phyloP scores from a whole-genome alignment of 2,797 vertebrate species.

The Peromyscus eremicus region DNA sequence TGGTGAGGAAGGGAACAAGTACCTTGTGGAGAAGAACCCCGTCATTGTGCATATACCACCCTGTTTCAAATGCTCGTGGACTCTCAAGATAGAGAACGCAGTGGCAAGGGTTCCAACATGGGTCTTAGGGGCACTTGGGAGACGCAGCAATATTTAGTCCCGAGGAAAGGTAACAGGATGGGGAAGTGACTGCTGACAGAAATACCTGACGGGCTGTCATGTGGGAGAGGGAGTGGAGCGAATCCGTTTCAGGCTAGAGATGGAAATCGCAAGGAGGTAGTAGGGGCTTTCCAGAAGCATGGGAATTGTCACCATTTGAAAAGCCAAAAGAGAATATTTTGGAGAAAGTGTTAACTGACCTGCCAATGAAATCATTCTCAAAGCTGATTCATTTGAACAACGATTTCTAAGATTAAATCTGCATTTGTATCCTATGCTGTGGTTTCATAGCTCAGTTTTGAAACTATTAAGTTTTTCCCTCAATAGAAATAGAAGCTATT shows the following conservation, averaged over 20 bases:
- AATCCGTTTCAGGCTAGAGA: background rate
- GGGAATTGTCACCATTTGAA: background rate
- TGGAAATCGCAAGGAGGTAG: background rate
- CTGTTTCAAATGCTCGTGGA: background rate
- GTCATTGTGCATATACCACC: background rate
- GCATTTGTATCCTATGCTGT: background rate
- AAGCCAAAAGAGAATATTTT: background rate
- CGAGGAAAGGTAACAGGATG: background rate
- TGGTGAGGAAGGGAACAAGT: background rate
- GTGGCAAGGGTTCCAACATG: background rate
- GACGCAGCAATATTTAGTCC: background rate
- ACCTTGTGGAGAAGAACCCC: background rate
- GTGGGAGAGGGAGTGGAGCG: constrained; percentile 7
- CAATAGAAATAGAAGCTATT: too few species aligned
- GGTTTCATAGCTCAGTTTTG: background rate
- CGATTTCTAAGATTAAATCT: constrained; percentile 9
- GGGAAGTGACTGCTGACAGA: background rate
- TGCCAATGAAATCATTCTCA: constrained; percentile 29
- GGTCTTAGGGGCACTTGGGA: background rate
- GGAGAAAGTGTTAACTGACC: background rate
- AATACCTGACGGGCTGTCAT: constrained; percentile 6
- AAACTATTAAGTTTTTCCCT: background rate
- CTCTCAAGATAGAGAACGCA: background rate
- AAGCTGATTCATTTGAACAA: background rate
- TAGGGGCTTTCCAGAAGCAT: background rate